Percentiles rank a stretch among this genome's conserved stretches.
These are phyloP conservation scores for Drosophila glabriapex DNA, from an alignment of 2,888 invertebrate genomes.

Conservation along the genomic window DNA sequence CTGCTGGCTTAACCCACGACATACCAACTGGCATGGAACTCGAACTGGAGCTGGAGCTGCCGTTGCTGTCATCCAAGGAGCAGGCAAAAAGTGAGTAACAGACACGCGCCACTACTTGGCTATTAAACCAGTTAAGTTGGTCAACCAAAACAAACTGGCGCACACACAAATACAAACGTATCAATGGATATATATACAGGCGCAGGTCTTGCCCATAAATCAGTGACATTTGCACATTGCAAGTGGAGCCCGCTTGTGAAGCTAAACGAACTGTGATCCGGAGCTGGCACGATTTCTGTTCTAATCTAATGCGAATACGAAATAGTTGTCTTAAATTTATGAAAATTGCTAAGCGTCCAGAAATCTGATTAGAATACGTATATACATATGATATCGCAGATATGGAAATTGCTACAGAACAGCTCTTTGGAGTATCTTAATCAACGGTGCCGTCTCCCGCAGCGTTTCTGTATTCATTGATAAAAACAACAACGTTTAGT, in stretches of 20 bases:
- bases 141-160: slow-evolving; percentile 56
- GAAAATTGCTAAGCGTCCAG: slow-evolving; percentile 65
- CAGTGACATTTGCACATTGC: slow-evolving; percentile 79
- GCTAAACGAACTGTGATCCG: slow-evolving; percentile 25
- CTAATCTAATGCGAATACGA: slow-evolving; percentile 54
- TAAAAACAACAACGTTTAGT: slow-evolving; percentile 33
- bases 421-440: slow-evolving; percentile 28
- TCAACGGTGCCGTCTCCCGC: slow-evolving; percentile 26
- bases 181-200: slow-evolving; percentile 2
- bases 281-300: slow-evolving; percentile 27
- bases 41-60: slow-evolving; percentile 40
- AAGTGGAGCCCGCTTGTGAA: slow-evolving; percentile 37
- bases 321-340: slow-evolving; percentile 67
- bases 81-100: slow-evolving; percentile 64
- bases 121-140: slow-evolving; percentile 77
- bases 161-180: slow-evolving; percentile 25
- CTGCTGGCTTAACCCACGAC: slow-evolving; percentile 41
- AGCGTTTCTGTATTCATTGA: slow-evolving; percentile 55
- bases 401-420: slow-evolving; percentile 2
- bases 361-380: slow-evolving; percentile 61
- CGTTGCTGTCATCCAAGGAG: slow-evolving; percentile 64
- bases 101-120: slow-evolving; percentile 43
- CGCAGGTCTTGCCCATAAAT: slow-evolving; percentile 64
- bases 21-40: slow-evolving; percentile 31
- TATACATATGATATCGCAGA: background rate